Conservation (phyloP, 2,888 invertebrate species). For the Lacanobia oleracea region DNA sequence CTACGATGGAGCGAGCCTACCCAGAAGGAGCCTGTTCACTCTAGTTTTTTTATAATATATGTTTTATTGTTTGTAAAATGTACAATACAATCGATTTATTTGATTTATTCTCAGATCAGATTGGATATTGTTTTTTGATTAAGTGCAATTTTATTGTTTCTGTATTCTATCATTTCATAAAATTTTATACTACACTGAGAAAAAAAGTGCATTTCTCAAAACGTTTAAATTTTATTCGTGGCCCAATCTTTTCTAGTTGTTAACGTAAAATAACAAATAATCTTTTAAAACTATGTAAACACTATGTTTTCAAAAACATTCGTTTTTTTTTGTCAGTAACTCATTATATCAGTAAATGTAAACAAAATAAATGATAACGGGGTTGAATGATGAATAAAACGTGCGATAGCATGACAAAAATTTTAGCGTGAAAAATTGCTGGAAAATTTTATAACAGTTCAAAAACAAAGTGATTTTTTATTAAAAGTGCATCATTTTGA, state of each 20-base stretch:
- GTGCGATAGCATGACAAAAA: background rate
- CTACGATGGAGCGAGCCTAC: too few species aligned
- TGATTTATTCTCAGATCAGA: constrained; percentile 24
- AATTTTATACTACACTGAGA: background rate
- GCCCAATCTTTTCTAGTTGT: background rate
- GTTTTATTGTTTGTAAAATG: background rate
- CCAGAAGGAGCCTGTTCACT: too few species aligned
- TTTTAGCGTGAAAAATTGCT: background rate
- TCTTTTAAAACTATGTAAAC: background rate
- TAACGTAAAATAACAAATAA: background rate
- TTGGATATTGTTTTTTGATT: background rate
- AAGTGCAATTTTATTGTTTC: background rate
- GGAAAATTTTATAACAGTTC: background rate
- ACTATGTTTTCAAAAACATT: constrained; percentile 18
- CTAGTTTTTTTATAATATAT: too few species aligned
- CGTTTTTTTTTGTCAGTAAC: background rate
- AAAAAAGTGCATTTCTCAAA: background rate
- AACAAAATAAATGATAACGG: constrained; percentile 19
- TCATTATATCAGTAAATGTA: constrained; percentile 26
- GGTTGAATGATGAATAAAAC: constrained; percentile 14
- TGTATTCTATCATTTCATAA: background rate
- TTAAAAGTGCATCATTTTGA: background rate
- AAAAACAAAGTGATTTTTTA: background rate
- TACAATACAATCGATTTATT: background rate
- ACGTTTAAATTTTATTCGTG: background rate